Evolutionary conservation across 2,113 vertebrate species (phyloP), one percentile per base, ranked within the genome.

Genomic region (Orientallactaga bullata): DNA sequence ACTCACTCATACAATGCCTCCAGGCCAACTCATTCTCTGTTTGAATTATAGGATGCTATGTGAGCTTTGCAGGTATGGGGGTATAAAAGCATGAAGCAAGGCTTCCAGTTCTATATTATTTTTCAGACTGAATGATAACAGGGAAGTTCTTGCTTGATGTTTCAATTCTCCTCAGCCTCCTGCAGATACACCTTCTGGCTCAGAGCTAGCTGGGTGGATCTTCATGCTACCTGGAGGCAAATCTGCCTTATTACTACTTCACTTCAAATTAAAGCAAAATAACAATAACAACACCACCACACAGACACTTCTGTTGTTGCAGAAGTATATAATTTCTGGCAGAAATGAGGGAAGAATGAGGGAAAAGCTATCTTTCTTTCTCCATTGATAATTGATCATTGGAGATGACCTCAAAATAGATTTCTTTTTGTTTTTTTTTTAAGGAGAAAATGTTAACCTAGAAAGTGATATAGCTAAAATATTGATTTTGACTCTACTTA

Each of bases 11-110:
- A 95, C 89, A 95, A 81, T 3, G 96, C 97, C 97, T 97, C 90
- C 93, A 92, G 97, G 97, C 1, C 0, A 94, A 97, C 95, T 97
- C 94, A 95, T 97, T 96, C 96, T 93, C 84, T 71, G 80, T 96
- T 96, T 97, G 98, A 98, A 98, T 98, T 98, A 97, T 94, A 98
- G 97, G 97, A 93, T 97, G 95, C 97, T 92, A 92, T 69, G 95
- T 11, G 42, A 97, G 96, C 95, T 96, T 95, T 93, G 96, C 96
- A 97, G 85, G 94, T 91, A 97, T 87, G 91, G 91, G 96, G 81
- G 85, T 97, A 95, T 83, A 81, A 95, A 94, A 97, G 85, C 35
- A 3, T 88, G 89, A 94, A 95, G 94, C 93, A 94, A 97, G 90
- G 78, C 95, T 7, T 0, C 96, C 92, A 35, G 15, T 93, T 93